phyloP scores from a whole-genome alignment of 2,888 invertebrate species.

The Hemithea aestivaria region DNA sequence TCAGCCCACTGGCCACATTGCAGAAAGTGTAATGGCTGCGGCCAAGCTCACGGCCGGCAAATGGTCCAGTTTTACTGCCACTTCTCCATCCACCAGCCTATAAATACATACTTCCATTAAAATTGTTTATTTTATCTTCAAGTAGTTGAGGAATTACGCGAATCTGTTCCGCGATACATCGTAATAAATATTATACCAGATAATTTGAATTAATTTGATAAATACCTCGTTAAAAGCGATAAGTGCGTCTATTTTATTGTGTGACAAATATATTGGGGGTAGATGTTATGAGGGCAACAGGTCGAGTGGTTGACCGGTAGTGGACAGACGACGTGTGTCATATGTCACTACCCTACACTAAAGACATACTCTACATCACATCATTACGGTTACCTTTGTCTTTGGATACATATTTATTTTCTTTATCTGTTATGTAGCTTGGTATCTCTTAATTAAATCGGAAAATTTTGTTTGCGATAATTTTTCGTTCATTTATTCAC shows the following conservation, averaged over 20 bases:
- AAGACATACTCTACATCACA: no score
- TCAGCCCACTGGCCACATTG: not conserved
- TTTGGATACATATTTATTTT: no score
- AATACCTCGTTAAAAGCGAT: no score
- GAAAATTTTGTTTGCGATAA: no score
- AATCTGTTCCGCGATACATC: not conserved
- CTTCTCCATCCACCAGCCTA: conserved; percentile 3
- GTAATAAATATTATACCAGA: no score
- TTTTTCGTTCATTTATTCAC: no score
- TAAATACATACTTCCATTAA: conserved; percentile 7
- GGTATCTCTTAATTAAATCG: no score
- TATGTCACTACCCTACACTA: no score
- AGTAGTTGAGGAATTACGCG: conserved; percentile 1
- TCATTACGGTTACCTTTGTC: no score
- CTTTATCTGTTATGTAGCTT: no score
- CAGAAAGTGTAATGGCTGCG: not conserved
- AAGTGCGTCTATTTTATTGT: no score
- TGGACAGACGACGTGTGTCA: conserved; percentile 11
- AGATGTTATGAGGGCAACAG: conserved; percentile 13
- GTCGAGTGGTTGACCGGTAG: conserved; percentile 16
- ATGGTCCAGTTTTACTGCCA: conserved; percentile 7
- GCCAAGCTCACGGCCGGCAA: conserved; percentile 11
- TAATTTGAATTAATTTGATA: no score
- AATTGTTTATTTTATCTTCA: conserved; percentile 6
- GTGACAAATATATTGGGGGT: conserved; percentile 5